Percentiles rank a stretch among this genome's conserved stretches.
phyloP scores from a whole-genome alignment of 1,140 invertebrate genomes.

The Telenomus remus region DNA sequence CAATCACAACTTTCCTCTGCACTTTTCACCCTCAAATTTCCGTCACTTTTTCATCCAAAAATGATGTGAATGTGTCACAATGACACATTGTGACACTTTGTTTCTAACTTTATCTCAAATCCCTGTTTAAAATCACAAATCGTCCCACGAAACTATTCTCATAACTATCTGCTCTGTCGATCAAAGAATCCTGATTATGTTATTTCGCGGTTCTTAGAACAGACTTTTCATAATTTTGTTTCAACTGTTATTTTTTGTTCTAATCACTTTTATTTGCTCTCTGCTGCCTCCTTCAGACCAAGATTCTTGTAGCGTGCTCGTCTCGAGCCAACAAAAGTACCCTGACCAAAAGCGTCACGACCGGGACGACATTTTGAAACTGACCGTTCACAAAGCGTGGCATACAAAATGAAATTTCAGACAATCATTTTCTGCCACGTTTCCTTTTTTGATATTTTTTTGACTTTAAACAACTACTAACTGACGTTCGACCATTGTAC shows the following conservation, averaged over 20 bases:
- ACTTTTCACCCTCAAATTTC: slow-evolving; percentile 20
- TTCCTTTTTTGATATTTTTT: slow-evolving; percentile 5
- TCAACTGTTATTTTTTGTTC: slow-evolving; percentile 19
- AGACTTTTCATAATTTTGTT: slow-evolving; percentile 13
- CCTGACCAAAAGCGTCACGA: slow-evolving; percentile 62
- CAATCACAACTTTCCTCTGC: slow-evolving; percentile 38
- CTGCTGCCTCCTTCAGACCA: slow-evolving; percentile 37
- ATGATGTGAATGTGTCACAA: neutral
- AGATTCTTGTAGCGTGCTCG: slow-evolving; percentile 66
- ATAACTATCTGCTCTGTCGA: slow-evolving; percentile 44
- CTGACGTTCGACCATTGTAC: slow-evolving; percentile 47
- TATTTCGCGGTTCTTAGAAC: slow-evolving; percentile 8
- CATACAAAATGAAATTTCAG: slow-evolving; percentile 15
- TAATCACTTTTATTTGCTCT: slow-evolving; percentile 39
- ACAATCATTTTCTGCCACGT: no score
- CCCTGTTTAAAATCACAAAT: slow-evolving; percentile 16
- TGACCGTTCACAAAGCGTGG: slow-evolving; percentile 11
- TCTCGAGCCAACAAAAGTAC: slow-evolving; percentile 66
- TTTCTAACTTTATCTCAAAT: neutral
- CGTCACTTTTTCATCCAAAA: neutral
- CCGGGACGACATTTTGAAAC: slow-evolving; percentile 14
- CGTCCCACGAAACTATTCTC: slow-evolving; percentile 15
- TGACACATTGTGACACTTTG: neutral
- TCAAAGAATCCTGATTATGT: slow-evolving; percentile 21
- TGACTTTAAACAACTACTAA: slow-evolving; percentile 11